Percentiles rank a stretch among this genome's conserved stretches.
Evolutionary conservation across 2,888 invertebrate genomes (phyloP).

Genomic region (Archips xylosteana): DNA sequence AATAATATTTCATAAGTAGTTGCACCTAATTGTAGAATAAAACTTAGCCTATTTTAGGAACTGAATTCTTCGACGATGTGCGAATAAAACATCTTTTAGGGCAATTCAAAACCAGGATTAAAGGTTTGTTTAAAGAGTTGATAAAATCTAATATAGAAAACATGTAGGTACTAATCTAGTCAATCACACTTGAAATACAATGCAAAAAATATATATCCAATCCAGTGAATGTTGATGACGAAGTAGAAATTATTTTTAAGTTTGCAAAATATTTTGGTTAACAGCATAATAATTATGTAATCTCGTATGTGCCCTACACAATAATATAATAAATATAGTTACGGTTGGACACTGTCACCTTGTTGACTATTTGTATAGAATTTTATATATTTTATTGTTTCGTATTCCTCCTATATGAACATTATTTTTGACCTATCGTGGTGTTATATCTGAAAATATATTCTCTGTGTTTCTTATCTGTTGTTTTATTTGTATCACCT

Average conservation of each 20-base stretch:
- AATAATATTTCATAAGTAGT: slow-evolving; percentile 83
- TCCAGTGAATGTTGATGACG: not conserved
- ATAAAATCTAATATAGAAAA: not conserved
- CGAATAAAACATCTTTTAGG: slow-evolving; percentile 5
- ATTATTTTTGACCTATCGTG: slow-evolving; percentile 83
- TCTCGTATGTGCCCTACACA: slow-evolving; percentile 36
- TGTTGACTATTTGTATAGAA: slow-evolving; percentile 84
- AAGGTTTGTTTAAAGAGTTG: not conserved
- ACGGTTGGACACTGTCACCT: slow-evolving; percentile 70
- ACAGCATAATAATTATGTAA: slow-evolving; percentile 6
- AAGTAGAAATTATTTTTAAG: slow-evolving; percentile 1
- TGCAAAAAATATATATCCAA: slow-evolving; percentile 1
- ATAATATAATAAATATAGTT: slow-evolving; percentile 48
- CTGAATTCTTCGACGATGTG: slow-evolving; percentile 53
- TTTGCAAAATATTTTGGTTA: not conserved
- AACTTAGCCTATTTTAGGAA: slow-evolving; percentile 47
- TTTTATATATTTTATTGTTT: slow-evolving; percentile 80
- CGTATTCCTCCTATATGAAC: slow-evolving; percentile 76
- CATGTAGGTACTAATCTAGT: slow-evolving; percentile 4
- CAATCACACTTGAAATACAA: slow-evolving; percentile 9
- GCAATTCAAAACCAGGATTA: not conserved
- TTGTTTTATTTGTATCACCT: slow-evolving; percentile 58
- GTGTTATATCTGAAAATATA: slow-evolving; percentile 84
- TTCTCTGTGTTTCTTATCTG: slow-evolving; percentile 81
- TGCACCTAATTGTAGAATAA: slow-evolving; percentile 72